phyloP scores from a whole-genome alignment of 2,888 invertebrate species.

The Macaria notata region DNA sequence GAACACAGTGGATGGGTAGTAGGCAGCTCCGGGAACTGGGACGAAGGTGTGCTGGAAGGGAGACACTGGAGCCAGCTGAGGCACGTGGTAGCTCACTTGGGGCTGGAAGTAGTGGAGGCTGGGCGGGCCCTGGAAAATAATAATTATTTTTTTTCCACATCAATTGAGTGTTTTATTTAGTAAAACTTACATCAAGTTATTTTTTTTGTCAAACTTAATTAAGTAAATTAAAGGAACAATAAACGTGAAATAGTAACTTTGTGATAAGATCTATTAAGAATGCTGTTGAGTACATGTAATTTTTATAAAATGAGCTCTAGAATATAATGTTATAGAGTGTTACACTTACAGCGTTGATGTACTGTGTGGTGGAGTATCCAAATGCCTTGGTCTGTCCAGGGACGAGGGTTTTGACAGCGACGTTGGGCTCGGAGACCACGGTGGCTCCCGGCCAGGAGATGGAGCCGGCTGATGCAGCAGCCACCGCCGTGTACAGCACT shows the following conservation, averaged over 20 bases:
- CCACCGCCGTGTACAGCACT: slow-evolving; percentile 39
- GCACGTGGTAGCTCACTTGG: slow-evolving; percentile 56
- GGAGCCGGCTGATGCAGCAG: slow-evolving; percentile 42
- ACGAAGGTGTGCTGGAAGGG: slow-evolving; percentile 52
- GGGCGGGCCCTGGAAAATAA: slow-evolving; percentile 52
- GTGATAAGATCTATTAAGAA: no score
- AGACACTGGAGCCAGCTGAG: slow-evolving; percentile 47
- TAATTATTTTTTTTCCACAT: slow-evolving; percentile 1
- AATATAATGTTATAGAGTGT: no score
- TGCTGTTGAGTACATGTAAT: no score
- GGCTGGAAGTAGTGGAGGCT: slow-evolving; percentile 48
- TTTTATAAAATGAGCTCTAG: no score
- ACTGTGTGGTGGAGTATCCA: slow-evolving; percentile 66
- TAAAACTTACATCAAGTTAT: no score
- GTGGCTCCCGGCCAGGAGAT: slow-evolving; percentile 53
- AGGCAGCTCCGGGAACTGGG: slow-evolving; percentile 50
- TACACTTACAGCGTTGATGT: slow-evolving; percentile 58
- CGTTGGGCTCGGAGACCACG: slow-evolving; percentile 22
- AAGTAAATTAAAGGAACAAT: no score
- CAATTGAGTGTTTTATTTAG: neutral
- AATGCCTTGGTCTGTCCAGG: slow-evolving; percentile 59
- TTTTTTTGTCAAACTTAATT: no score
- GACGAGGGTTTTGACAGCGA: slow-evolving; percentile 46
- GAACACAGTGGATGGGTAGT: slow-evolving; percentile 50
- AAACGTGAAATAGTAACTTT: no score